Evolutionary conservation across 2,888 invertebrate genomes (phyloP).

Genomic region (Theristus sp.): DNA sequence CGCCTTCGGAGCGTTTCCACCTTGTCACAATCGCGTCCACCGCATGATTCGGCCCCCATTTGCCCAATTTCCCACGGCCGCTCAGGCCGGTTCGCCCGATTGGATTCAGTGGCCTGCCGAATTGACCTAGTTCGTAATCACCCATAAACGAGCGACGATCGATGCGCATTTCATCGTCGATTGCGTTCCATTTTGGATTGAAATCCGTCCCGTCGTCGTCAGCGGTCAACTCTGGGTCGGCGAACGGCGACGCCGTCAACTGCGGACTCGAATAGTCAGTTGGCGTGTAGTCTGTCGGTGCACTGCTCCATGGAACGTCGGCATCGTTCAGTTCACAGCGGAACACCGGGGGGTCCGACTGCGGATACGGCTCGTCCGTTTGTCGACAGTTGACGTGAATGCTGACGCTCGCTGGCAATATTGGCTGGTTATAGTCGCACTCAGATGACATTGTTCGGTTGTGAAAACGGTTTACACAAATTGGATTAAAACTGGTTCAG

Average conservation of each 20-base stretch:
- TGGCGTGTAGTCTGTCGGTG: conserved; percentile 48
- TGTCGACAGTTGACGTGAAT: not conserved
- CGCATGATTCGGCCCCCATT: conserved; percentile 96
- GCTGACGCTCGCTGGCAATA: no score
- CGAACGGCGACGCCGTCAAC: conserved; percentile 54
- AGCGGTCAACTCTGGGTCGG: conserved; percentile 59
- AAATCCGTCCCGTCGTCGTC: conserved; percentile 45
- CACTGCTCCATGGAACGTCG: not conserved
- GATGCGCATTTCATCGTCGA: conserved; percentile 37
- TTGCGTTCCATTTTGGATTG: conserved; percentile 38
- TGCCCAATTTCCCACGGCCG: conserved; percentile 68
- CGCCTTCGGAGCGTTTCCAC: conserved; percentile 29
- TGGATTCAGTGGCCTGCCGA: conserved; percentile 45
- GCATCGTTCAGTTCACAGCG: not conserved
- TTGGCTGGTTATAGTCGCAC: no score
- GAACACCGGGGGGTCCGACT: no score
- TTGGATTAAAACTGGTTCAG: no score
- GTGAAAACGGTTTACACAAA: no score
- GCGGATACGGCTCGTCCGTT: not conserved
- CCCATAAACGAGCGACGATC: conserved; percentile 56
- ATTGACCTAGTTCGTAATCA: conserved; percentile 9
- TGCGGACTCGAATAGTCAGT: conserved; percentile 48
- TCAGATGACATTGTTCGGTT: no score
- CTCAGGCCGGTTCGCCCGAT: conserved; percentile 68
- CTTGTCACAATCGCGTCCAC: conserved; percentile 88